Conservation (phyloP, 92 coral and sea anemone species). For the Chrysogorgia sp. region DNA sequence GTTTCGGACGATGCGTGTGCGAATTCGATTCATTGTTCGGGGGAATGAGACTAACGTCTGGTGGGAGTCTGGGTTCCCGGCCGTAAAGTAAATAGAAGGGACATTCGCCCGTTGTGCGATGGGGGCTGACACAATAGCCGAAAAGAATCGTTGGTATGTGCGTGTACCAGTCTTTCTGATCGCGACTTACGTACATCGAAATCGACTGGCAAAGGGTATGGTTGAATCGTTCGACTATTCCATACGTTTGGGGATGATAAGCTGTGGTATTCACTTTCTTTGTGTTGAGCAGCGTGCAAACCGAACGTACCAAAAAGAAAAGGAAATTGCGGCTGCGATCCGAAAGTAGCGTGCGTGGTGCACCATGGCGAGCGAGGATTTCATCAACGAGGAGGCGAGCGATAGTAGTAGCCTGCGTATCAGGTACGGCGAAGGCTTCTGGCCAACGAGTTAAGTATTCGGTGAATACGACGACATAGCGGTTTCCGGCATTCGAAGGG, state of each 20-base stretch:
- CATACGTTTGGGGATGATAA: conserved; percentile 51
- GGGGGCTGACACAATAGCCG: no score
- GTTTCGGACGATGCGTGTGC: no score
- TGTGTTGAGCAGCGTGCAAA: conserved; percentile 52
- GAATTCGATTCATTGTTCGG: no score
- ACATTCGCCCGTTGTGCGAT: no score
- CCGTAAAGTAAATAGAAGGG: no score
- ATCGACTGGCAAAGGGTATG: conserved; percentile 42
- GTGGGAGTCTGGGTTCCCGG: no score
- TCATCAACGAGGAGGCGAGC: conserved; percentile 33
- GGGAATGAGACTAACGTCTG: no score
- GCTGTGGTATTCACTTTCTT: conserved; percentile 65
- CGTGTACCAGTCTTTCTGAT: conserved; percentile 59
- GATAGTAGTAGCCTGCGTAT: conserved; percentile 20
- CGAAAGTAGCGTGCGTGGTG: conserved; percentile 46
- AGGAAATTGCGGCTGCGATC: conserved; percentile 60
- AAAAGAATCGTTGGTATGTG: no score
- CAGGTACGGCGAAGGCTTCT: conserved; percentile 48
- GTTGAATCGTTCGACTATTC: conserved; percentile 41
- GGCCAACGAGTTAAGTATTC: conserved; percentile 56
- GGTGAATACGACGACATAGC: conserved; percentile 51
- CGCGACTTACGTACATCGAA: conserved; percentile 40
- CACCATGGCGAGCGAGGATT: conserved; percentile 37
- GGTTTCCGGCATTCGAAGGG: conserved; percentile 52
- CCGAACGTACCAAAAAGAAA: conserved; percentile 41